Evolutionary conservation across 2,113 vertebrate species (phyloP).

Genomic region (Ivindomyrus marchei): DNA sequence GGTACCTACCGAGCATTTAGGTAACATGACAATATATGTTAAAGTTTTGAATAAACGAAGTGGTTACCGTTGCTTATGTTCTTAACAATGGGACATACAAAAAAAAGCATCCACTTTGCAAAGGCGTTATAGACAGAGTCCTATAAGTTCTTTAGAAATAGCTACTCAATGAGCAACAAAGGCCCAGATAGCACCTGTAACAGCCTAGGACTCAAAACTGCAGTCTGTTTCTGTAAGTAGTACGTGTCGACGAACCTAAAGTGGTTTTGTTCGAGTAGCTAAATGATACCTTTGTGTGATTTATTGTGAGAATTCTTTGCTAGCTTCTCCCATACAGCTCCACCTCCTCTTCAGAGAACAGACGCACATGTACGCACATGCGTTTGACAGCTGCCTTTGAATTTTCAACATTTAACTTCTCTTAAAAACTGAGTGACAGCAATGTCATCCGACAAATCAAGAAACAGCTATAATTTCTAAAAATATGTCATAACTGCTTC

Average conservation of each 20-base stretch:
- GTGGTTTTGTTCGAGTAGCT: not conserved
- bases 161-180: not conserved
- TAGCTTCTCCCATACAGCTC: not conserved
- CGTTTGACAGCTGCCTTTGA: conserved; percentile 16
- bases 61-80: not conserved
- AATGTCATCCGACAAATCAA: conserved; percentile 20
- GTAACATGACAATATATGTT: not conserved
- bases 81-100: not conserved
- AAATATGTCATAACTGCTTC: conserved; percentile 32
- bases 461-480: conserved; percentile 29
- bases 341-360: not conserved
- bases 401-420: conserved; percentile 17
- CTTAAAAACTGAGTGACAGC: conserved; percentile 17
- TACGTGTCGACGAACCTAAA: not conserved
- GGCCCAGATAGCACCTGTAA: not conserved
- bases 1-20: not conserved
- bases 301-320: not conserved
- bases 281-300: not conserved
- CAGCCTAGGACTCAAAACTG: not conserved
- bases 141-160: not conserved
- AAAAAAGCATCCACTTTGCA: not conserved
- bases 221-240: not conserved
- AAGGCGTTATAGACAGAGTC: not conserved
- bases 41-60: not conserved
- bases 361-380: conserved; percentile 20